phyloP scores from a whole-genome alignment of 2,113 vertebrate species.

The Isichthys henryi region DNA sequence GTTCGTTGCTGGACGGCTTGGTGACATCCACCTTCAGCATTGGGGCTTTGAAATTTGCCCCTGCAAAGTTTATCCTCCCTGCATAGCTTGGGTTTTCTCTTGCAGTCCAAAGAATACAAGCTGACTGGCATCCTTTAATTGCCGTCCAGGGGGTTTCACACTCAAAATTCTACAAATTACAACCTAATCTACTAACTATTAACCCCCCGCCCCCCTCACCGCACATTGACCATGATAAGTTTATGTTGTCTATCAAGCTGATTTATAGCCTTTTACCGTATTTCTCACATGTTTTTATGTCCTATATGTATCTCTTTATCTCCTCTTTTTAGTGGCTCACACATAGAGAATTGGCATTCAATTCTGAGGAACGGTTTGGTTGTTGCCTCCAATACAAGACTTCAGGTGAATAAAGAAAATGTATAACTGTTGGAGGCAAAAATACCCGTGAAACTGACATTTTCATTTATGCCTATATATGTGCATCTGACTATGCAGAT shows the following conservation, averaged over 20 bases:
- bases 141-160: not conserved
- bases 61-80: not conserved
- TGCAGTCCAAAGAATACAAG: not conserved
- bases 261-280: not conserved
- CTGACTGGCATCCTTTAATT: not conserved
- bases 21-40: not conserved
- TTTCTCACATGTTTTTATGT: not conserved
- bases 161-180: not conserved
- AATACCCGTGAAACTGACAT: not conserved
- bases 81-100: not conserved
- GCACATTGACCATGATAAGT: not conserved
- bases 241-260: not conserved
- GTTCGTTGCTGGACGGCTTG: not conserved
- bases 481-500: not conserved
- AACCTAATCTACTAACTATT: not conserved
- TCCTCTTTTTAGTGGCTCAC: constrained; percentile 67
- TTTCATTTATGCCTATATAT: not conserved
- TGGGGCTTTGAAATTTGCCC: not conserved
- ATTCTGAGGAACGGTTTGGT: constrained; percentile 84
- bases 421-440: not conserved
- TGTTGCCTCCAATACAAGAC: constrained; percentile 80
- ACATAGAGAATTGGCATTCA: constrained; percentile 89
- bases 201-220: too few relatives aligned
- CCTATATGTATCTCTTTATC: not conserved
- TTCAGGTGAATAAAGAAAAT: constrained; percentile 64